phyloP scores from a whole-genome alignment of 2,888 invertebrate species.

The Pilophorus perplexus region DNA sequence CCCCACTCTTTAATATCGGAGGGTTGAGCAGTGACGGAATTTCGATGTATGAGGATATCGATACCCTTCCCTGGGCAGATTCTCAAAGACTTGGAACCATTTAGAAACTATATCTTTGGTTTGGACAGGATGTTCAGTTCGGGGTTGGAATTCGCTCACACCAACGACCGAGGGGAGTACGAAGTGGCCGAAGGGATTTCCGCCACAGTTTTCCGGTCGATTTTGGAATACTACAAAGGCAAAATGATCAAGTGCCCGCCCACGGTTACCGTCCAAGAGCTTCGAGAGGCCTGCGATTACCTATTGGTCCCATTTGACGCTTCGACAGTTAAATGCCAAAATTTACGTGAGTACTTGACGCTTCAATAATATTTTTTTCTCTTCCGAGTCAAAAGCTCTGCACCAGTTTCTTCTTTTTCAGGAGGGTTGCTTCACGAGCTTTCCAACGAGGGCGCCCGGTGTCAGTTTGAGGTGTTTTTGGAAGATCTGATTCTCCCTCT shows the following conservation, averaged over 20 bases:
- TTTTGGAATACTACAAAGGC: constrained; percentile 90
- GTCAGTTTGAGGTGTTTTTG: constrained; percentile 93
- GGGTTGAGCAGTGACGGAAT: not conserved
- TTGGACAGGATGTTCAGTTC: constrained; percentile 84
- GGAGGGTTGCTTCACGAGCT: constrained; percentile 94
- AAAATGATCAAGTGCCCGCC: constrained; percentile 93
- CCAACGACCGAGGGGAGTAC: constrained; percentile 95
- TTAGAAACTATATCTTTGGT: not conserved
- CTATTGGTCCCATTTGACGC: constrained; percentile 96
- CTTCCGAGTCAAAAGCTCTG: too few species aligned
- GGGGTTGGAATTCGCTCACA: constrained; percentile 84
- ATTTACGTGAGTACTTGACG: constrained; percentile 72
- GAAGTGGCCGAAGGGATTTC: constrained; percentile 97
- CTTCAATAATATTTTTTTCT: too few species aligned
- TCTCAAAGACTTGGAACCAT: not conserved
- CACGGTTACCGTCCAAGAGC: constrained; percentile 90
- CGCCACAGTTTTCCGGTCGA: constrained; percentile 89
- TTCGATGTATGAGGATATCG: not conserved
- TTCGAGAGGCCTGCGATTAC: constrained; percentile 98
- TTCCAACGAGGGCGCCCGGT: constrained; percentile 97
- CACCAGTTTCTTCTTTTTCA: constrained; percentile 50
- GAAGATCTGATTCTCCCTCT: constrained; percentile 92
- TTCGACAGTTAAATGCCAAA: constrained; percentile 90
- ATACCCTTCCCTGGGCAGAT: not conserved
- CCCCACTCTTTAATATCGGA: too few species aligned